Conservation (phyloP, 1,140 invertebrate genomes). For the Drosophila aff. region DNA sequence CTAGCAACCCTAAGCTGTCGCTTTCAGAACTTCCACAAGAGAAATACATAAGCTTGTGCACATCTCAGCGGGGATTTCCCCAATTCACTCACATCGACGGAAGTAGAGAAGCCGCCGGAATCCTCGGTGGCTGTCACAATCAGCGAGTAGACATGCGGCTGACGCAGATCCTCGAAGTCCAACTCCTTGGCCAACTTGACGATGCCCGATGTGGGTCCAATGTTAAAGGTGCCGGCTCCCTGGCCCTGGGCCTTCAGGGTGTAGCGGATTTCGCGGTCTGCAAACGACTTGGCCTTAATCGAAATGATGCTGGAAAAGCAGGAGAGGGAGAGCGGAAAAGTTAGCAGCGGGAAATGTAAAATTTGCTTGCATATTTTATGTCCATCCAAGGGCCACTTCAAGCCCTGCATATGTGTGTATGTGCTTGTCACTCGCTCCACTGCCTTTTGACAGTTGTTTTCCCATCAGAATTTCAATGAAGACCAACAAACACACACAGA, state of each 20-base stretch:
- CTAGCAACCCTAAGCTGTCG: not conserved
- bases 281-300: conserved; percentile 98
- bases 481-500: conserved; percentile 5
- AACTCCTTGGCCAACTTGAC: conserved; percentile 97
- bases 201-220: conserved; percentile 96
- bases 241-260: conserved; percentile 96
- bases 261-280: conserved; percentile 97
- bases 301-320: conserved; percentile 90
- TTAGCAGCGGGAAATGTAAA: conserved; percentile 51
- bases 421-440: conserved; percentile 61
- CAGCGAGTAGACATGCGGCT: conserved; percentile 96
- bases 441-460: conserved; percentile 81
- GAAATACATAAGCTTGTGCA: not conserved
- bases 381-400: conserved; percentile 27
- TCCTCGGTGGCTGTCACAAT: conserved; percentile 97
- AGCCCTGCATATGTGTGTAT: conserved; percentile 8
- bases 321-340: conserved; percentile 5
- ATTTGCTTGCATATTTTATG: conserved; percentile 66
- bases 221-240: conserved; percentile 97
- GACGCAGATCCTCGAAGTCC: conserved; percentile 96
- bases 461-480: conserved; percentile 79
- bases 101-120: conserved; percentile 97
- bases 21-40: not conserved
- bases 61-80: conserved; percentile 11
- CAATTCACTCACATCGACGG: conserved; percentile 92